Percentiles rank a stretch among this genome's conserved stretches.
Conservation (phyloP, 2,888 invertebrate genomes). For the Lobophora halterata region DNA sequence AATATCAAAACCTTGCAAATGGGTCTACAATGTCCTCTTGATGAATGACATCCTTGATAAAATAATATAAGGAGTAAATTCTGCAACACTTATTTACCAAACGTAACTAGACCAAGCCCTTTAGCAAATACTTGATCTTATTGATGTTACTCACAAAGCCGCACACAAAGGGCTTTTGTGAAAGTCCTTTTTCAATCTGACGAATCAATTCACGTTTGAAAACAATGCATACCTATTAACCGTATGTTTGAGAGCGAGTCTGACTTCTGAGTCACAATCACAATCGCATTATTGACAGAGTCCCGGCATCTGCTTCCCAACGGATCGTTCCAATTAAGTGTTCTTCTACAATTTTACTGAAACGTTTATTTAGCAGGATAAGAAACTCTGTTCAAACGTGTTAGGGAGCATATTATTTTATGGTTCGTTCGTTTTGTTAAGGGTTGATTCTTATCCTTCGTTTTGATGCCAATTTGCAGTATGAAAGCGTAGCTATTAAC, state of each 20-base stretch:
- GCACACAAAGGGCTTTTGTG: slow-evolving; percentile 33
- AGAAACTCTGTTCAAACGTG: slow-evolving; percentile 22
- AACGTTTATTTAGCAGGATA: slow-evolving; percentile 19
- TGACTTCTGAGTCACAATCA: slow-evolving; percentile 53
- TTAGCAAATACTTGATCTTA: too few relatives aligned
- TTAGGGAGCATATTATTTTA: slow-evolving; percentile 23
- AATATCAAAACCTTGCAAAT: too few relatives aligned
- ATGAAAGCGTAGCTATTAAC: slow-evolving; percentile 38
- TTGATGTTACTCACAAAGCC: slow-evolving; percentile 22
- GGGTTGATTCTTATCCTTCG: slow-evolving; percentile 33
- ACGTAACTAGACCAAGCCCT: too few relatives aligned
- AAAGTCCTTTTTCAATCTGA: slow-evolving; percentile 33
- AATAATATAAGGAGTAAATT: too few relatives aligned
- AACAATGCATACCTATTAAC: slow-evolving; percentile 46
- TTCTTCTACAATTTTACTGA: slow-evolving; percentile 32
- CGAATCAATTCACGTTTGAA: slow-evolving; percentile 40
- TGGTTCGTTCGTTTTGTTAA: slow-evolving; percentile 19
- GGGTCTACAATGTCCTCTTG: too few relatives aligned
- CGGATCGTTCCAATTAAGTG: slow-evolving; percentile 59
- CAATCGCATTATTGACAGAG: slow-evolving; percentile 62
- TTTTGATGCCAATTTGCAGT: slow-evolving; percentile 49
- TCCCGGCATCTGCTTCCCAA: slow-evolving; percentile 53
- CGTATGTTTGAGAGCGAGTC: slow-evolving; percentile 13
- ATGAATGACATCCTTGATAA: too few relatives aligned
- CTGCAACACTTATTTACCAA: too few relatives aligned